A percentile compares a stretch with the other conserved stretches of the same genome.
These are phyloP conservation scores for Nothobranchius kuhntae DNA, from an alignment of 2,113 vertebrate species.

Conservation along the genomic window DNA sequence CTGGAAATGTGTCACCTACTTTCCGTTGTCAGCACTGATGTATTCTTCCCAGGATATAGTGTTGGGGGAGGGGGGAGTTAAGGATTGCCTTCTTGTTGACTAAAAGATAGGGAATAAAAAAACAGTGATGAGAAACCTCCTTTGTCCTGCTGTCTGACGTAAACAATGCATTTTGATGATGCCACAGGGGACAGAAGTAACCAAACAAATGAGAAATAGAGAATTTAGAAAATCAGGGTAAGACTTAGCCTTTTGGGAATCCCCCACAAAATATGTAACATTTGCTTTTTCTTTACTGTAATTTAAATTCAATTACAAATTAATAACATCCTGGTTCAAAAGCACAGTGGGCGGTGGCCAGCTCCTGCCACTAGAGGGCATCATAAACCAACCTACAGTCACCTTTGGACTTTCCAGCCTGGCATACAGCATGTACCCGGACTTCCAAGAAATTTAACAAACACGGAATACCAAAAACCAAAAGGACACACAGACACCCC, in stretches of 20 bases:
- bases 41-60: constrained; percentile 98
- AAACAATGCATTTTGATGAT: too few species aligned
- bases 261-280: too few species aligned
- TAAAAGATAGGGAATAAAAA: constrained; percentile 47
- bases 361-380: constrained; percentile 51
- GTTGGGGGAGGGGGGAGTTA: constrained; percentile 90
- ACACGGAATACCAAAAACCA: not conserved
- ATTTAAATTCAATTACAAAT: too few species aligned
- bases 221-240: too few species aligned
- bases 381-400: not conserved
- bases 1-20: constrained; percentile 72
- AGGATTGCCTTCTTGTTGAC: constrained; percentile 91
- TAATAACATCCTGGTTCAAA: too few species aligned
- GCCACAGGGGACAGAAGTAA: too few species aligned
- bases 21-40: constrained; percentile 94
- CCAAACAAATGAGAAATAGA: too few species aligned
- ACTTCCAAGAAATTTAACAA: not conserved
- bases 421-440: not conserved
- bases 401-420: not conserved
- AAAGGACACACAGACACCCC: not conserved
- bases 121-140: too few species aligned
- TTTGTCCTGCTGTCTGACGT: too few species aligned
- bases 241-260: too few species aligned
- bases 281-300: too few species aligned
- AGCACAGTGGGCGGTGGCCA: too few species aligned